These are phyloP conservation scores for Coelogynopora nodosa DNA, from an alignment of 2,888 invertebrate genomes.

Conservation along the genomic window DNA sequence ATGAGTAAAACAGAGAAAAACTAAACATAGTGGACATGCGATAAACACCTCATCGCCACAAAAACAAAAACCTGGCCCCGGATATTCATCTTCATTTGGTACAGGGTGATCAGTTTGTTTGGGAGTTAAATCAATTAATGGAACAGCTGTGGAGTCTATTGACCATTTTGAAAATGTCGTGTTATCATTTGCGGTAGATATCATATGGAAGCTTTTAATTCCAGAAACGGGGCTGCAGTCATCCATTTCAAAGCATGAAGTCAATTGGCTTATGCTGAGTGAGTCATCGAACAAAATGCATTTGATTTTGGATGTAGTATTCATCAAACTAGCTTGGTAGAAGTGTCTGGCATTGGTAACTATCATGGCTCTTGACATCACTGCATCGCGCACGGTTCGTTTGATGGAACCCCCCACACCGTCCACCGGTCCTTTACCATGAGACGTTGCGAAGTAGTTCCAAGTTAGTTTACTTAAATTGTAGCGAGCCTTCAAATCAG, in stretches of 20 bases:
- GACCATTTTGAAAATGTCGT: too few relatives aligned
- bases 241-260: too few relatives aligned
- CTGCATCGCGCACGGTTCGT: background rate
- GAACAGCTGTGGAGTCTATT: too few relatives aligned
- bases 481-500: background rate
- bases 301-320: conserved; percentile 4
- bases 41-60: background rate
- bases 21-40: background rate
- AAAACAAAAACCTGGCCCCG: background rate
- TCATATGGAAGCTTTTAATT: too few relatives aligned
- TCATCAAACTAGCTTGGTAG: too few relatives aligned
- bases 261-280: too few relatives aligned
- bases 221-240: too few relatives aligned
- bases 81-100: conserved; percentile 2
- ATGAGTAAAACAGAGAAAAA: background rate
- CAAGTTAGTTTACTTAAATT: background rate
- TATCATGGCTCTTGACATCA: background rate
- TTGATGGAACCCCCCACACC: background rate
- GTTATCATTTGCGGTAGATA: too few relatives aligned
- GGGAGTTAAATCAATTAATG: too few relatives aligned
- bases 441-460: background rate
- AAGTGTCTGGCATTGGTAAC: too few relatives aligned
- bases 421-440: background rate
- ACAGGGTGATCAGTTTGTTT: too few relatives aligned
- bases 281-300: background rate